A percentile compares a stretch with the other conserved stretches of the same genome.
Evolutionary conservation across 1,140 invertebrate genomes (phyloP).

Genomic region (Thereuonema tuberculata): DNA sequence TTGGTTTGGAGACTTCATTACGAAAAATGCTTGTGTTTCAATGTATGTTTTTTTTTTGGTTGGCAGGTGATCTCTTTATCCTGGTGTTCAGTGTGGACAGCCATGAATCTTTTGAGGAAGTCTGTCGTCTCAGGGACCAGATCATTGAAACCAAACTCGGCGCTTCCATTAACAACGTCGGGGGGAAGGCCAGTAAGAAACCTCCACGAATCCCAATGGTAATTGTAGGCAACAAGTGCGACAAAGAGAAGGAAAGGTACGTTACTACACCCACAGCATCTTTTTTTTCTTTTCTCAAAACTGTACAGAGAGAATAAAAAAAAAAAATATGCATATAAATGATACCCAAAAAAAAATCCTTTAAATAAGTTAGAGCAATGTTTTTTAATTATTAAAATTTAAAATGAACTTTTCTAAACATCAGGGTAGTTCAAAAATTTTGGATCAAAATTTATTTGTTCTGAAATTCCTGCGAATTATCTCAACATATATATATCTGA

Average conservation of each 20-base stretch:
- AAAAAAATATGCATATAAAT: no score
- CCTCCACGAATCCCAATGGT: constrained; percentile 56
- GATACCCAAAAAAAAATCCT: no score
- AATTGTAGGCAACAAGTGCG: constrained; percentile 67
- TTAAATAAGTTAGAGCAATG: no score
- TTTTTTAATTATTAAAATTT: no score
- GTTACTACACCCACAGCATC: not conserved
- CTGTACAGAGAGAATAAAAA: no score
- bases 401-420: no score
- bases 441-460: no score
- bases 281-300: no score
- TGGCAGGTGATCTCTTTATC: constrained; percentile 65
- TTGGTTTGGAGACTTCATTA: no score
- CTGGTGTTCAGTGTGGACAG: constrained; percentile 71
- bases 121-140: constrained; percentile 59
- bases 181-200: constrained; percentile 10
- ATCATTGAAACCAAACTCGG: constrained; percentile 63
- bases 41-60: constrained; percentile 10
- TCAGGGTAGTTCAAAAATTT: no score
- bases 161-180: constrained; percentile 27
- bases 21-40: not conserved
- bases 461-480: no score
- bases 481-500: no score
- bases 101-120: constrained; percentile 71
- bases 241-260: constrained; percentile 42